Evolutionary conservation across 2,797 vertebrate genomes (phyloP).

Genomic region (Hippocampus kuda): DNA sequence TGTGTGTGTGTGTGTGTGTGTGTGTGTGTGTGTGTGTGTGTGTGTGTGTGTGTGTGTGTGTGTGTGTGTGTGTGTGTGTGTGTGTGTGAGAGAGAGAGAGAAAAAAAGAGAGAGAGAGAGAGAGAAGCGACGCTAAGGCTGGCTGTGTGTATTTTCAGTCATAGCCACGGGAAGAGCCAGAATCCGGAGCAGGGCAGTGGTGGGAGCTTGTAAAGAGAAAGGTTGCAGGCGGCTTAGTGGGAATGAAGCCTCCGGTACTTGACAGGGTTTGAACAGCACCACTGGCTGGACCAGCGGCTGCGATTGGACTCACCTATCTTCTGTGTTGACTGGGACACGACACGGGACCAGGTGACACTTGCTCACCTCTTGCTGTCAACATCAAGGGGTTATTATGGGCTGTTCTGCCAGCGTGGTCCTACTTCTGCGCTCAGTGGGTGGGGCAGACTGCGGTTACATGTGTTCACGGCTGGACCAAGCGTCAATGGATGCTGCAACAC

Average conservation of each 20-base stretch:
- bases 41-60: too few relatives aligned
- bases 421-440: conserved; percentile 85
- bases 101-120: conserved; percentile 29
- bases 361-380: neutral
- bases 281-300: conserved; percentile 52
- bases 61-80: too few relatives aligned
- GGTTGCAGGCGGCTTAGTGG: conserved; percentile 1
- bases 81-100: conserved; percentile 5
- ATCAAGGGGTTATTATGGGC: conserved; percentile 71
- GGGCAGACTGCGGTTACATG: conserved; percentile 87
- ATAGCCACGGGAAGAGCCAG: conserved; percentile 44
- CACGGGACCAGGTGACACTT: conserved; percentile 3
- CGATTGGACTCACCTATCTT: conserved; percentile 5
- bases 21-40: too few relatives aligned
- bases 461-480: conserved; percentile 81
- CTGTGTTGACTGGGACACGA: neutral
- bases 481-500: conserved; percentile 77
- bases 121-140: conserved; percentile 32
- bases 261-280: conserved; percentile 26
- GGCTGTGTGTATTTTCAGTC: conserved; percentile 81
- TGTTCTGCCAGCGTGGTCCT: conserved; percentile 92
- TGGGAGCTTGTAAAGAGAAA: conserved; percentile 21
- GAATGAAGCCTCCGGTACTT: conserved; percentile 30
- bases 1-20: conserved; percentile 21
- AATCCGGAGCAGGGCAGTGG: conserved; percentile 30